A percentile compares a stretch with the other conserved stretches of the same genome.
Conservation (phyloP, 2,888 invertebrate genomes). For the Terebella lapidaria region DNA sequence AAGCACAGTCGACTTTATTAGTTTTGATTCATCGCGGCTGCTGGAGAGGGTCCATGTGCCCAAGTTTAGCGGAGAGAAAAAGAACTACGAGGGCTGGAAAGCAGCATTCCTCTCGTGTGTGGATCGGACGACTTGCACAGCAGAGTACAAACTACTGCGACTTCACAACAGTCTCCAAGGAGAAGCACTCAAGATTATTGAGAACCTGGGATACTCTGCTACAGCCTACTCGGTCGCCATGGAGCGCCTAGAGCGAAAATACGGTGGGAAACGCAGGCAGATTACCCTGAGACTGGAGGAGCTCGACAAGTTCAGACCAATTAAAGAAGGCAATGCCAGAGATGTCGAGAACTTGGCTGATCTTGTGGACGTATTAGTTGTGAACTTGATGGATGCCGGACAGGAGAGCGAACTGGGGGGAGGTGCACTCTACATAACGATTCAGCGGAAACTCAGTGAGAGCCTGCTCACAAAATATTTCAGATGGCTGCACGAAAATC, state of each 20-base stretch:
- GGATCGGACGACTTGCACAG: conserved; percentile 1
- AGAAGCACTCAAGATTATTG: conserved; percentile 7
- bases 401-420: conserved; percentile 5
- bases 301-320: conserved; percentile 8
- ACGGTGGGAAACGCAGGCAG: conserved; percentile 10
- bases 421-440: conserved; percentile 7
- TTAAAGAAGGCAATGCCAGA: conserved; percentile 6
- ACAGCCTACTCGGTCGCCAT: conserved; percentile 14
- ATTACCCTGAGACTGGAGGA: conserved; percentile 13
- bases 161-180: conserved; percentile 13
- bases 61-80: conserved; percentile 12
- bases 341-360: conserved; percentile 13
- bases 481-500: conserved; percentile 9
- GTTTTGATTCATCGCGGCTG: conserved; percentile 8
- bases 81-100: conserved; percentile 14
- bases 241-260: conserved; percentile 9
- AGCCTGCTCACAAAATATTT: conserved; percentile 1
- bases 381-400: conserved; percentile 11
- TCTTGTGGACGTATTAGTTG: conserved; percentile 7
- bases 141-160: too few species aligned
- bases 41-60: conserved; percentile 9
- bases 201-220: conserved; percentile 13
- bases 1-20: too few species aligned
- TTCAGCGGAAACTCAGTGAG: conserved; percentile 8
- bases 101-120: conserved; percentile 15